phyloP scores from a whole-genome alignment of 37 sponge, comb jelly and placozoan species.

The Aphrocallistes beatrix region DNA sequence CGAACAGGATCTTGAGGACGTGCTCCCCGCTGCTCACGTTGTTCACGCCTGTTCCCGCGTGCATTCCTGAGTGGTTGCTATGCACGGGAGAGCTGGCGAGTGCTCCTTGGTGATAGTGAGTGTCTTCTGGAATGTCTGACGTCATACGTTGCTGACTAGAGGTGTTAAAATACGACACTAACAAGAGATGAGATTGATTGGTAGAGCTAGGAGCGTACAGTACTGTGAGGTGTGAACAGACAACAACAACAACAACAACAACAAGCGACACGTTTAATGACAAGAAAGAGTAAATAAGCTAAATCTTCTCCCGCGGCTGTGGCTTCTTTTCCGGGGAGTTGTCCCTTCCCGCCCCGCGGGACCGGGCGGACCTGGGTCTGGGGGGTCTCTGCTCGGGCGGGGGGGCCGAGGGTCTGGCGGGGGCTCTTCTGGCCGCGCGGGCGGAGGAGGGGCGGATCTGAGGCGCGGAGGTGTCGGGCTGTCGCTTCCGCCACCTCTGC shows the following conservation, averaged over 20 bases:
- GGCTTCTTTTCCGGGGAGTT: too few relatives aligned
- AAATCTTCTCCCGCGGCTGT: too few relatives aligned
- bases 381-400: neutral
- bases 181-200: too few relatives aligned
- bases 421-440: neutral
- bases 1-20: conserved; percentile 77
- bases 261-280: too few relatives aligned
- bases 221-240: too few relatives aligned
- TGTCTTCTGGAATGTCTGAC: conserved; percentile 4
- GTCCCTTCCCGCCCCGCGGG: too few relatives aligned
- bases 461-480: neutral
- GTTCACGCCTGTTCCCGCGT: neutral
- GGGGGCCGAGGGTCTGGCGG: neutral
- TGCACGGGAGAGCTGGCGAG: neutral
- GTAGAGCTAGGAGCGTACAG: too few relatives aligned
- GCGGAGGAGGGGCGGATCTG: neutral
- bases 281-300: too few relatives aligned
- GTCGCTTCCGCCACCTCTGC: neutral
- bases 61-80: conserved; percentile 20
- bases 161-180: too few relatives aligned
- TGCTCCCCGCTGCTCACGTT: conserved; percentile 45
- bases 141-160: too few relatives aligned
- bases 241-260: too few relatives aligned
- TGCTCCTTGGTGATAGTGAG: neutral
- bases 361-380: conserved; percentile 8